Base-by-base conservation (phyloP, 2,797 vertebrate species). In the Anolis apletophallus region DNA sequence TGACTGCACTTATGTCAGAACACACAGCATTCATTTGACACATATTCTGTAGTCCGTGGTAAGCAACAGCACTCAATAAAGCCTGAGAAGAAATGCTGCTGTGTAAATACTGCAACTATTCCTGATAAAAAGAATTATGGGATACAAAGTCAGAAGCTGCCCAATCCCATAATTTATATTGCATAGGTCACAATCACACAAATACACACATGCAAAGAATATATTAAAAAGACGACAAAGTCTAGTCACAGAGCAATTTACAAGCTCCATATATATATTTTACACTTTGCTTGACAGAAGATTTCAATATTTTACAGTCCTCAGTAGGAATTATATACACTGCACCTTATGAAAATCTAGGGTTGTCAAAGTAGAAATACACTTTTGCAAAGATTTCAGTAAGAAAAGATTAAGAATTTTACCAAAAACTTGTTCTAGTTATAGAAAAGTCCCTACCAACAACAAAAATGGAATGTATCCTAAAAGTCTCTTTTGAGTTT, bases 141-240 rank as follows among this genome's bases (percentile, higher is more conserved):
- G 96, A 96, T 93, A 93, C 94, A 92, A 90, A 94, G 92, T 96
- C 94, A 94, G 96, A 96, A 96, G 94, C 93, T 95, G 96, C 95
- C 96, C 36, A 2, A 96, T 96, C 95, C 96, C 96, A 97, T 96
- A 96, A 95, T 94, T 94, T 94, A 91, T 95, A 96, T 98, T 98
- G 98, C 98, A 99, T 98, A 98, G 97, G 97, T 97, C 97, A 97
- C 97, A 96, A 96, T 95, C 95, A 96, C 96, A 96, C 96, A 95
- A 93, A 96, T 93, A 90, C 93, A 75, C 94, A 83, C 96, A 95
- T 95, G 94, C 93, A 91, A 90, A 95, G 94, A 96, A 96, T 96
- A 97, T 96, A 96, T 96, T 97, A 96, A 96, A 94, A 96, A 52
- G 91, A 95, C 96, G 95, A 96, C 95, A 94, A 96, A 95, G 96